Base-by-base conservation (phyloP, 2,888 invertebrate genomes). In the Octonoba sinensis region DNA sequence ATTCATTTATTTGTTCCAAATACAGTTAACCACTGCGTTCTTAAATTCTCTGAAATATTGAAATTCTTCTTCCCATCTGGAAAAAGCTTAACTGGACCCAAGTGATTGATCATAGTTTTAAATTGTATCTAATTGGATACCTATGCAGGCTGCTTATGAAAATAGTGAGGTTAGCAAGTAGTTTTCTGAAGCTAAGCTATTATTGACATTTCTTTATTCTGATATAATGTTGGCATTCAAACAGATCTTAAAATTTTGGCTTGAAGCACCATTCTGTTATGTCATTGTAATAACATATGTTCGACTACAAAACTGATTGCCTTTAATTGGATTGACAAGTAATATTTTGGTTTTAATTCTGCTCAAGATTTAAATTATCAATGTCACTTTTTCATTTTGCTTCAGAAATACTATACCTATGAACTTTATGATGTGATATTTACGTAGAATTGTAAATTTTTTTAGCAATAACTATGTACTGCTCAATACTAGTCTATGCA, bases 391-490 rank as follows among this genome's bases (percentile, higher is more conserved):
- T 36, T 36, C 36, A 36, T 36, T 62, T 62, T 62, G 62, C 36
- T 59, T 62, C 36, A n/a, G 24, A 62, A 62, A 62, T 62, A 36
- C 36, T 36, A 62, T 62, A 16, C 20, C 24, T 62, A 36, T 62
- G 62, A 62, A 62, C 36, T 62, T 62, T 62, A 20, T 62, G 36
- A 36, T 62, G 62, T 62, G 62, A 62, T 62, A 62, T 62, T 24
- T 62, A 62, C 36, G 62, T 62, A 62, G 62, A 62, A 62, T n/a
- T 62, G 62, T 54, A 54, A 54, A 54, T 54, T 54, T 54, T 54
- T 57, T 57, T 20, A 24, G 57, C 57, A 57, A 57, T 57, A 57
- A 57, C 3, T 57, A 36, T 36, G 36, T 36, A 36, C 36, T 24
- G 57, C 57, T 57, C 57, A 57, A 57, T 22, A 57, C 57, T 57